Evolutionary conservation across 2,888 invertebrate genomes (phyloP).

Genomic region (Hypolimnas misippus): DNA sequence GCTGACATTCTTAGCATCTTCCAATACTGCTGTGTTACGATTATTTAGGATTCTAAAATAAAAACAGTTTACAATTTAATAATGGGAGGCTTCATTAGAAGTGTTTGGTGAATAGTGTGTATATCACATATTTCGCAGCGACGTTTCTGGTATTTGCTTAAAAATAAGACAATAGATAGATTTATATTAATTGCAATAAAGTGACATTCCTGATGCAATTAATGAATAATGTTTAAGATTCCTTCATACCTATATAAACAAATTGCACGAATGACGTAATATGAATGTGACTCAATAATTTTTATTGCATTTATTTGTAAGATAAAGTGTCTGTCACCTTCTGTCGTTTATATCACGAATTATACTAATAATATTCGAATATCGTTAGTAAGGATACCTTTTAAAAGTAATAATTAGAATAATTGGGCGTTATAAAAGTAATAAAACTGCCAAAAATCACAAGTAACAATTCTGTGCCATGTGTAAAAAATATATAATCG

Average conservation of each 20-base stretch:
- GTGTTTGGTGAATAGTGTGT: no score
- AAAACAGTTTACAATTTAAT: no score
- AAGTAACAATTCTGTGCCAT: background rate
- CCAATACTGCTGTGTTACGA: no score
- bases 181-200: conserved; percentile 12
- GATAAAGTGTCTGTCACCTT: conserved; percentile 16
- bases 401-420: background rate
- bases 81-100: no score
- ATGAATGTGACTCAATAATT: background rate
- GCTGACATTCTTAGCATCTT: no score
- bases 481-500: background rate
- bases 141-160: background rate
- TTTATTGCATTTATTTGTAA: conserved; percentile 22
- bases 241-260: background rate
- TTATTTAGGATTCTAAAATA: no score
- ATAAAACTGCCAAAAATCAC: background rate
- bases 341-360: background rate
- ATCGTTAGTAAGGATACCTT: background rate
- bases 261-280: background rate
- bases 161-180: conserved; percentile 1
- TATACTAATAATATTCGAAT: conserved; percentile 6
- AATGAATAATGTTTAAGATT: background rate
- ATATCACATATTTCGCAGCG: background rate
- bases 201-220: conserved; percentile 25
- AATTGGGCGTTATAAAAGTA: background rate